A percentile compares a stretch with the other conserved stretches of the same genome.
Conservation (phyloP, 2,888 invertebrate species). For the Sepioteuthis lessoniana region DNA sequence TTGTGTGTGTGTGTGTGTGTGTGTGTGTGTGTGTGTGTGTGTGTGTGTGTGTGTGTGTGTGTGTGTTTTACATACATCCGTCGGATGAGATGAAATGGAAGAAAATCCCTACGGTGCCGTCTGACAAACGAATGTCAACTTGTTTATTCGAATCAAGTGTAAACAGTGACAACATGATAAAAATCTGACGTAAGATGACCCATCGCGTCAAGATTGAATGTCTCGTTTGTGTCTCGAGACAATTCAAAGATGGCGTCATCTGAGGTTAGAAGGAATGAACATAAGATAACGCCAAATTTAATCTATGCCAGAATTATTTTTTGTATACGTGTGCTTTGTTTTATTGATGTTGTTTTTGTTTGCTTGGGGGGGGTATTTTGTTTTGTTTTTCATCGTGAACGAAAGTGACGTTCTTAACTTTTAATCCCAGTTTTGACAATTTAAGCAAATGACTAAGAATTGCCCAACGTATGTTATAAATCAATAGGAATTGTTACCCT, state of each 20-base stretch:
- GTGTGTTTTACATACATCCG: not conserved
- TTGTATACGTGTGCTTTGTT: not conserved
- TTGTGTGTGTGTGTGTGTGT: not conserved
- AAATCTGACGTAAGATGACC: not conserved
- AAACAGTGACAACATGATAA: not conserved
- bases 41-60: not conserved
- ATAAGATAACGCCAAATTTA: not conserved
- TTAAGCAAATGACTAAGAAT: too few relatives aligned
- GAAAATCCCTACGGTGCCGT: not conserved
- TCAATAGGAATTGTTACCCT: too few relatives aligned
- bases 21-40: not conserved
- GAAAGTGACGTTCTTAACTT: too few relatives aligned
- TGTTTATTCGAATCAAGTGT: not conserved
- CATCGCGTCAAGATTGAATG: constrained; percentile 5
- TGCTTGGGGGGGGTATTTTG: too few relatives aligned
- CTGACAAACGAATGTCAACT: not conserved
- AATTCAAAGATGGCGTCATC: not conserved
- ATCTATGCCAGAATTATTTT: not conserved
- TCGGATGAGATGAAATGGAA: not conserved
- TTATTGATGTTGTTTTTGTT: too few relatives aligned
- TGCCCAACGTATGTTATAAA: too few relatives aligned
- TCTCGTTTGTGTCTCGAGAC: not conserved
- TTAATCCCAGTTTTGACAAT: too few relatives aligned
- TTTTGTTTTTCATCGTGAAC: too few relatives aligned
- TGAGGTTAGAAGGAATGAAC: not conserved